Evolutionary conservation across 2,113 vertebrate species (phyloP).

Genomic region (Thalassarche chlororhynchos): DNA sequence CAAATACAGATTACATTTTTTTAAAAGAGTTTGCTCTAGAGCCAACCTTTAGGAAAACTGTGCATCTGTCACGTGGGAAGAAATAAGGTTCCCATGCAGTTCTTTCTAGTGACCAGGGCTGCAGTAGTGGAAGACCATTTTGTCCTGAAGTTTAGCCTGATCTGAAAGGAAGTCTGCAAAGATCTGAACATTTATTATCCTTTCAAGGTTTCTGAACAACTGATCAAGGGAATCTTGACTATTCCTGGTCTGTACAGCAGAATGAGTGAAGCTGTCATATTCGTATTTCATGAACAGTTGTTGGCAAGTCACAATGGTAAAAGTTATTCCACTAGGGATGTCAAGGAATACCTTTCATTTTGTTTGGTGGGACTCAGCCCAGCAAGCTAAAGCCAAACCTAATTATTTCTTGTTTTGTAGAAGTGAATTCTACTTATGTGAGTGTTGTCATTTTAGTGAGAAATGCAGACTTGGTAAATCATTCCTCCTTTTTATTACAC

Average conservation of each 20-base stretch:
- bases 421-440: neutral
- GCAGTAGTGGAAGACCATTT: neutral
- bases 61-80: neutral
- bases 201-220: neutral
- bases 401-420: neutral
- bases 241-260: neutral
- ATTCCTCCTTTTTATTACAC: neutral
- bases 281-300: neutral
- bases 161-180: neutral
- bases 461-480: neutral
- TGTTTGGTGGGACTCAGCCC: neutral
- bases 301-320: neutral
- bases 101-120: neutral
- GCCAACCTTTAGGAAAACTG: neutral
- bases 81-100: neutral
- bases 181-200: neutral
- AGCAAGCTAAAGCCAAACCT: neutral
- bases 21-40: neutral
- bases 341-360: neutral
- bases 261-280: neutral
- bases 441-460: neutral
- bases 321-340: neutral
- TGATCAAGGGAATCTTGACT: neutral
- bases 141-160: neutral
- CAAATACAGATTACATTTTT: neutral